These are phyloP conservation scores for Cydia pomonella DNA, from an alignment of 1,140 invertebrate genomes.

Conservation along the genomic window DNA sequence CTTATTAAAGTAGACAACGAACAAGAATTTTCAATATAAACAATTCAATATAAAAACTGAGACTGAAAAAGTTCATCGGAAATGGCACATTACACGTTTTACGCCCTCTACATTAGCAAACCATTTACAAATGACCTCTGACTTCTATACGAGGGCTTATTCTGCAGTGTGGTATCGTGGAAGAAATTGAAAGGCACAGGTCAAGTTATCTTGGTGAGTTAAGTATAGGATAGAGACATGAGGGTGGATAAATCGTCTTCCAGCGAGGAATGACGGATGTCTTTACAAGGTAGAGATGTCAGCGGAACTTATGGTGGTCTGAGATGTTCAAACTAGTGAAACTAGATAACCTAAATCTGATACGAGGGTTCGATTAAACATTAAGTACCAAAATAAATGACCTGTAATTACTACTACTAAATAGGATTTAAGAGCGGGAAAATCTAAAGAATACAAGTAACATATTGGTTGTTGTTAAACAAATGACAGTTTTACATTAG, in stretches of 20 bases:
- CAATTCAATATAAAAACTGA: not conserved
- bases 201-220: not conserved
- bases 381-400: not conserved
- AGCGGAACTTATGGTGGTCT: not conserved
- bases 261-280: constrained; percentile 29
- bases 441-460: too few species aligned
- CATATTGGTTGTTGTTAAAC: not conserved
- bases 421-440: too few species aligned
- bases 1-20: constrained; percentile 3
- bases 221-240: constrained; percentile 16
- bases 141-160: not conserved
- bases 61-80: constrained; percentile 29
- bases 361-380: not conserved
- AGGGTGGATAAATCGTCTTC: constrained; percentile 16
- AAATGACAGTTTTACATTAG: not conserved
- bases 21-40: constrained; percentile 17
- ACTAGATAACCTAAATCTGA: not conserved
- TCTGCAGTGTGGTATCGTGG: not conserved
- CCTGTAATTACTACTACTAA: not conserved
- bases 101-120: constrained; percentile 5
- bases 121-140: constrained; percentile 25
- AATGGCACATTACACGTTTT: constrained; percentile 35
- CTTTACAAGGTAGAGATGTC: constrained; percentile 32
- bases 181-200: not conserved
- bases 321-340: constrained; percentile 18